These are phyloP conservation scores for Cyclopterus lumpus DNA, from an alignment of 2,797 vertebrate genomes.

Conservation along the genomic window DNA sequence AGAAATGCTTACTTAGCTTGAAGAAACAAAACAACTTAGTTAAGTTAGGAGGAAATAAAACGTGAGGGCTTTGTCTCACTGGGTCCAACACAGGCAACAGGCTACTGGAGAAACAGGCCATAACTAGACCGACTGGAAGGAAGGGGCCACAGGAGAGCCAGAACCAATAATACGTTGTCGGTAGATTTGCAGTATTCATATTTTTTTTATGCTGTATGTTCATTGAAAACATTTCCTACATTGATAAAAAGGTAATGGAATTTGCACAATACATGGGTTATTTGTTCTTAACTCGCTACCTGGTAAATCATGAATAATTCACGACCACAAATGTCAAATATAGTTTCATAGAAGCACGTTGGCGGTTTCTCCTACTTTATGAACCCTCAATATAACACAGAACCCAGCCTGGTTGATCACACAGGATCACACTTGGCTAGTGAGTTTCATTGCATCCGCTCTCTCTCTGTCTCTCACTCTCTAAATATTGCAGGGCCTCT, in stretches of 20 bases:
- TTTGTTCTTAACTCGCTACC: not conserved
- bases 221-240: not conserved
- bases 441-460: slow-evolving; percentile 25
- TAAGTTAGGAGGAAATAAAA: no score
- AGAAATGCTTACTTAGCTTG: no score
- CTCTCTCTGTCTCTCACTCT: slow-evolving; percentile 4
- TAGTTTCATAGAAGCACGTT: not conserved
- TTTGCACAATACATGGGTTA: not conserved
- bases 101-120: no score
- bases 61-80: no score
- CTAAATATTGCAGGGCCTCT: slow-evolving; percentile 47
- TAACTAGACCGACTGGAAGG: no score
- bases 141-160: no score
- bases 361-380: not conserved
- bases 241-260: not conserved
- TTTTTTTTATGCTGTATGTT: not conserved
- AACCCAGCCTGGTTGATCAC: slow-evolving; percentile 27
- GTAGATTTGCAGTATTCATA: no score
- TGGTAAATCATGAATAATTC: slow-evolving; percentile 1
- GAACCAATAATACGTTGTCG: no score
- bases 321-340: not conserved
- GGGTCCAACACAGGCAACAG: no score
- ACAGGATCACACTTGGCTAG: slow-evolving; percentile 27
- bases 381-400: not conserved
- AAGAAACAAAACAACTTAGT: no score